Conservation (phyloP, 2,888 invertebrate genomes). For the Pyrgus malvae region DNA sequence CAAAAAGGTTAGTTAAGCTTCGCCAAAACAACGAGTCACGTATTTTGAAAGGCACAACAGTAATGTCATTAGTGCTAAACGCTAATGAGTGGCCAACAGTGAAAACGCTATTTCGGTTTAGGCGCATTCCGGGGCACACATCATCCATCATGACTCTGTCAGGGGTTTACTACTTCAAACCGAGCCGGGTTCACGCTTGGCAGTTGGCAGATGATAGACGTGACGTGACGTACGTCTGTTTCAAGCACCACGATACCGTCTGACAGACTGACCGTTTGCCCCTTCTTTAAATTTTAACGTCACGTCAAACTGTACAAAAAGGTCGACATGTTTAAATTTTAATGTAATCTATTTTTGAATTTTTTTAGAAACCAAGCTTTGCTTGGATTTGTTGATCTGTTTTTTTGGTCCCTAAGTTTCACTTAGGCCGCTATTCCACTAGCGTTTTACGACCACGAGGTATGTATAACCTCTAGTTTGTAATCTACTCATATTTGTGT, state of each 20-base stretch:
- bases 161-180: conserved; percentile 39
- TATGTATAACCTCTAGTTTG: too few species aligned
- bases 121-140: conserved; percentile 33
- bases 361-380: too few species aligned
- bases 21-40: conserved; percentile 11
- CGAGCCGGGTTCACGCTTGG: conserved; percentile 43
- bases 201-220: conserved; percentile 26
- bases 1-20: too few species aligned
- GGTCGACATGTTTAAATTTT: background rate
- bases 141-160: conserved; percentile 42
- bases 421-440: too few species aligned
- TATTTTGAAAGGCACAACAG: conserved; percentile 6
- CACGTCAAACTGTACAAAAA: conserved; percentile 9
- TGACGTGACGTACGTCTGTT: conserved; percentile 16
- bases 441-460: too few species aligned
- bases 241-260: background rate
- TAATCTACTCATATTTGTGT: too few species aligned
- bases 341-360: conserved; percentile 2
- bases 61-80: conserved; percentile 31
- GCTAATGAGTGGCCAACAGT: conserved; percentile 32
- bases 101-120: conserved; percentile 35
- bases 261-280: conserved; percentile 15
- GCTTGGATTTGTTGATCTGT: too few species aligned
- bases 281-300: conserved; percentile 9
- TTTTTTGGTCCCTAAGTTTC: too few species aligned